phyloP scores from a whole-genome alignment of 2,888 invertebrate species.

The Lepidonotus clava region DNA sequence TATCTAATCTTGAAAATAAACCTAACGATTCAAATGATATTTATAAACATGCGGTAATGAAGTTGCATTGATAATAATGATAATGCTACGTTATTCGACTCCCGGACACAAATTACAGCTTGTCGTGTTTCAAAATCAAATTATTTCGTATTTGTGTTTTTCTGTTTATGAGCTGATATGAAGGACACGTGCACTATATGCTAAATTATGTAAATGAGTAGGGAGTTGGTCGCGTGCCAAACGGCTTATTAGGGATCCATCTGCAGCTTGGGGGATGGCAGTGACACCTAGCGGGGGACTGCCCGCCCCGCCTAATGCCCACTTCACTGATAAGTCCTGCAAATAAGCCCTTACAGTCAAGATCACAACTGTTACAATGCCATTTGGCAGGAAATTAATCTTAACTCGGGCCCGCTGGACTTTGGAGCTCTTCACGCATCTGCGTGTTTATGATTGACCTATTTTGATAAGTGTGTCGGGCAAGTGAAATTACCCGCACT shows the following conservation, averaged over 20 bases:
- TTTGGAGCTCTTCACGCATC: constrained; percentile 3
- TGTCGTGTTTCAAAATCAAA: not conserved
- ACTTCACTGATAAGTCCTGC: constrained; percentile 48
- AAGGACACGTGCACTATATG: constrained; percentile 36
- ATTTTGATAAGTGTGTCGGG: not conserved
- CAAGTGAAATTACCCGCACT: constrained; percentile 5
- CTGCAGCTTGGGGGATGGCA: constrained; percentile 11
- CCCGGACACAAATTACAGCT: not conserved
- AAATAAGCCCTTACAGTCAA: constrained; percentile 41
- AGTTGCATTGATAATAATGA: too few species aligned
- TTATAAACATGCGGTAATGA: too few species aligned
- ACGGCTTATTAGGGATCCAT: constrained; percentile 42
- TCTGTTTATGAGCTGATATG: not conserved
- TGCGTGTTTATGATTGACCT: constrained; percentile 9
- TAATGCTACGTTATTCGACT: too few species aligned
- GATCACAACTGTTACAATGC: constrained; percentile 46
- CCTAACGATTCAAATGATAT: too few species aligned
- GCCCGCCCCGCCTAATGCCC: constrained; percentile 32
- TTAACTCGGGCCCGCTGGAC: not conserved
- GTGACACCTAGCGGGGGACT: constrained; percentile 3
- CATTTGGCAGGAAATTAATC: constrained; percentile 39
- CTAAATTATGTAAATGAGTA: constrained; percentile 44
- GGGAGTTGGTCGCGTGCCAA: constrained; percentile 22
- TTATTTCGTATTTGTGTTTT: constrained; percentile 33
- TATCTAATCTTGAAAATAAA: too few species aligned